Evolutionary conservation across 2,888 invertebrate species (phyloP), one percentile per base, ranked within the genome.

Genomic region (Orthosia gracilis): DNA sequence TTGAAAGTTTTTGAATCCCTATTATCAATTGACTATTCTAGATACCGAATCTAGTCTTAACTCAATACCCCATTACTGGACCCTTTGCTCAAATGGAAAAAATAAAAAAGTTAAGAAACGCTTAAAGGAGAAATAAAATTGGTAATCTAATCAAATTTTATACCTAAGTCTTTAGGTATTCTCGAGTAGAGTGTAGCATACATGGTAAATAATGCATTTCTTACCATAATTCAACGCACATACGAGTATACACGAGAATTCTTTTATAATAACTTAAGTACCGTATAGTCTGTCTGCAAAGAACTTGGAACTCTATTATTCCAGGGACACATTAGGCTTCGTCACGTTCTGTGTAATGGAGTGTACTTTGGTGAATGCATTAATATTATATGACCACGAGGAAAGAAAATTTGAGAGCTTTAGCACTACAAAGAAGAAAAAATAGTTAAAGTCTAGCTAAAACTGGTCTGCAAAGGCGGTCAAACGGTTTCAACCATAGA

Each of bases 321-420:
- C 3, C 21, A 23, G 13, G 45, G 13, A 4, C 9, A 59, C 9
- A 76, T 76, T 76, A 76, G 15, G 78, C 76, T 18, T 45, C 18
- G 73, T 58, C 73, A 74, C 73, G 76, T 74, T 52, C 45, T 21
- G 13, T 18, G 58, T 52, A 66, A 66, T 47, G 26, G 66, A 2
- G 17, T 18, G 2, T 17, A 17, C 26, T 21, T 11, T 21, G 50
- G 9, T 17, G 21, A 49, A 17, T 52, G 55, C 63, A 63, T 63
- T 74, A 23, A 54, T 49, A 23, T 55, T 17, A 61, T 40, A 55
- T 23, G 11, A 47, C 26, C 0, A 45, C 23, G 49, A 40, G 4
- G 15, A 47, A 49, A 55, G 17, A 1, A 26, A 26, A 18, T 17
- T 40, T 4, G 4, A 23, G 4, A 23, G n/a, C n/a, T n/a, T 3